Conservation (phyloP, 1,140 invertebrate genomes). For the Drosophila lacteicornis region DNA sequence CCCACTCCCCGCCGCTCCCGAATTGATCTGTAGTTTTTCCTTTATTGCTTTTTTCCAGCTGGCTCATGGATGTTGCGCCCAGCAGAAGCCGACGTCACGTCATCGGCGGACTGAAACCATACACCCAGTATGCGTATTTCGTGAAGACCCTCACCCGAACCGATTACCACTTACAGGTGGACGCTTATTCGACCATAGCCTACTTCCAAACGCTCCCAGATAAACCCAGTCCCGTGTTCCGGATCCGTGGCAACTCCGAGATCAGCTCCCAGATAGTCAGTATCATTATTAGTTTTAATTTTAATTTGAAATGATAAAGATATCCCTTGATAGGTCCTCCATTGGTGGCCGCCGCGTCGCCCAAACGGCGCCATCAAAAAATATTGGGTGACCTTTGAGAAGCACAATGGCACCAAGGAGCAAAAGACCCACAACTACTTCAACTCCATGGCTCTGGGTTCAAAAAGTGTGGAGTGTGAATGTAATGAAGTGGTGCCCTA, state of each 20-base stretch:
- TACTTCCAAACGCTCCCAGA: constrained; percentile 90
- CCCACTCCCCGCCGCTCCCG: too few species aligned
- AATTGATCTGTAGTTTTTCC: background rate
- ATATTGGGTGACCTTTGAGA: constrained; percentile 58
- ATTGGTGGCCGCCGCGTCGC: constrained; percentile 78
- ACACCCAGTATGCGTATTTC: constrained; percentile 95
- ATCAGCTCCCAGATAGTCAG: constrained; percentile 61
- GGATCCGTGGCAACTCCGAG: constrained; percentile 53
- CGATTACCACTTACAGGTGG: constrained; percentile 88
- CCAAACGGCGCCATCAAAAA: constrained; percentile 66
- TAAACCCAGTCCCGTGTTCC: constrained; percentile 58
- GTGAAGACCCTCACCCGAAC: constrained; percentile 94
- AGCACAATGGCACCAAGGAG: constrained; percentile 39
- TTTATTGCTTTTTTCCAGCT: constrained; percentile 52
- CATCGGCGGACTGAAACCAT: constrained; percentile 90
- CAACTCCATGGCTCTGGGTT: constrained; percentile 3
- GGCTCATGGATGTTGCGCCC: constrained; percentile 82
- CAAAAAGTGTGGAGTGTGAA: constrained; percentile 34
- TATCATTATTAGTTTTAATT: background rate
- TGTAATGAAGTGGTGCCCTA: constrained; percentile 53
- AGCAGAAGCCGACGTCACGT: constrained; percentile 83
- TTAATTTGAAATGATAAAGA: background rate
- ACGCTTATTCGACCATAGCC: constrained; percentile 90
- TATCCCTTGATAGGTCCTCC: constrained; percentile 34
- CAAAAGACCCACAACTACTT: constrained; percentile 45